Evolutionary conservation across 1,140 invertebrate genomes (phyloP), one percentile per base, ranked within the genome.

Genomic region (Formica exsecta): DNA sequence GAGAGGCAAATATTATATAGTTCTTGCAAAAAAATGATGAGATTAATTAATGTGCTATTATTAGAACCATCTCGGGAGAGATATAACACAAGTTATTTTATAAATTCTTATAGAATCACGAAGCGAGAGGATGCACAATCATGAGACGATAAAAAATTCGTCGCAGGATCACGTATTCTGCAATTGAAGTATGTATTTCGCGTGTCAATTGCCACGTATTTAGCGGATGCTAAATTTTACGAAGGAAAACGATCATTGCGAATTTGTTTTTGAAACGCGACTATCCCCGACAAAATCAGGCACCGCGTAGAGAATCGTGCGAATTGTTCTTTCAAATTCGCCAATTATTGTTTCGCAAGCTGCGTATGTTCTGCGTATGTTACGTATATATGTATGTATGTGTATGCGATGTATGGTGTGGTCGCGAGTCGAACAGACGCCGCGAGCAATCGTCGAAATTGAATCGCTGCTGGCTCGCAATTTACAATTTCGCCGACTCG

Each of bases 401-500:
- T 11, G 22, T 1, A 54, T 7, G 32, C 13, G 11, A 41, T 25
- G 19, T 6, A 57, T 2, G 32, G 29, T 38, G 25, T 73, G 51
- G 51, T 22, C 77, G 68, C 16, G 44, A 32, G 54, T 71, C 44
- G 44, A 16, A 61, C 13, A 38, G 51, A 25, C 32, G 75, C 64
- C 48, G 70, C 41, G 81, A 73, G 71, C 73, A 76, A 87, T 79
- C 36, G 51, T 54, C n/a, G 65, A 87, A 77, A 87, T 62, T 66
- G 57, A 65, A 86, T 86, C 57, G 57, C 57, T n/a, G 65, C 57
- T 19, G 36, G 32, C 4, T 22, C 51, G 64, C 54, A 41, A 51
- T 75, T 70, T 87, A 66, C 36, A 77, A 83, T 87, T 86, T 87
- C 57, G 41, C 11, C 64, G 76, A 76, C n/a, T 76, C 73, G 81